Evolutionary conservation across 2,797 vertebrate species (phyloP), one percentile per base, ranked within the genome.

Genomic region (Aldrovandia affinis): DNA sequence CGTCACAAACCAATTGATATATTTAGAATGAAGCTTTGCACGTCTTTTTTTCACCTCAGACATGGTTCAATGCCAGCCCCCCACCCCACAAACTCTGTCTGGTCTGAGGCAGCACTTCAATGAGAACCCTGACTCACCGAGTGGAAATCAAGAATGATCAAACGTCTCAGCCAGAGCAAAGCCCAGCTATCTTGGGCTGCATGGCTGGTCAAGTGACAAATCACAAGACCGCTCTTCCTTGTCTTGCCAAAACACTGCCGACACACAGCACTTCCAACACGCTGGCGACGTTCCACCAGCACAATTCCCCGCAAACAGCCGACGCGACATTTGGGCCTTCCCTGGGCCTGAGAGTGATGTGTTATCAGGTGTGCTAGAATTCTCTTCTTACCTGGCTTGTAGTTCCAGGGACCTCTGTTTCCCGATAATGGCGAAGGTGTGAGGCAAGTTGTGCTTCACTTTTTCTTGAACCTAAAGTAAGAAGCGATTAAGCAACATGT

Each of bases 361-460:
- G n/a, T 6, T 39, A 30, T 39, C 30, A 28, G 54, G 33, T 39
- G 54, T 12, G 54, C 4, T 57, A 57, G 47, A 52, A 50, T 47
- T 50, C 22, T 59, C 33, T 28, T 44, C 63, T 1, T 94, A 99
- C 98, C 98, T 97, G 86, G 98, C 96, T 85, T 98, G 98, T 18
- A 99, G 94, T 89, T 99, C 98, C 89, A 99, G 92, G 0, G 96
- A 97, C 79, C 98, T 95, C 86, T 96, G 97, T 88, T 96, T 98
- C 79, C 98, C 98, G 0, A 93, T 94, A 89, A 99, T 96, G 85
- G 95, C 95, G 87, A 99, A 99, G 0, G 97, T 96, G 88, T 95
- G 96, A 88, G 95, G 91, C 82, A 97, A 92, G 0, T 97, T 97
- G 90, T 96, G 96, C 92, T 98, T 99, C 87, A 92, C 89, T 78